Conservation (phyloP, 2,113 vertebrate genomes). For the Hemichromis elongatus region DNA sequence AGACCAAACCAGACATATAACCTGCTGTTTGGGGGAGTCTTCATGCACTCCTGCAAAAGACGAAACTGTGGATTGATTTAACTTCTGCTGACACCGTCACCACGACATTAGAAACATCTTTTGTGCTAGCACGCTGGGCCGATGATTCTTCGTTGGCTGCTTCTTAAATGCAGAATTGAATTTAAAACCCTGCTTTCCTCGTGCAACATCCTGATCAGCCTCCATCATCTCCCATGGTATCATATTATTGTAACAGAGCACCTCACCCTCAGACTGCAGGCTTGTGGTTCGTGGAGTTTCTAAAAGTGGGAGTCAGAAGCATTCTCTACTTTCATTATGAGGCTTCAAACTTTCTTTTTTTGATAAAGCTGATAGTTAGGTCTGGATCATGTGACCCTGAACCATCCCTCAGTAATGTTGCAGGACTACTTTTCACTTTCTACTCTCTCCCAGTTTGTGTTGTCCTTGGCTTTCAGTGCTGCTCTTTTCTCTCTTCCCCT, state of each 20-base stretch:
- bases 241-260: not conserved
- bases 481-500: not conserved
- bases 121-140: rapidly evolving
- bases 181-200: not conserved
- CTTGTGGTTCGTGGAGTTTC: not conserved
- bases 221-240: not conserved
- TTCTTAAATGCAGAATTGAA: not conserved
- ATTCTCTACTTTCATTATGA: not conserved
- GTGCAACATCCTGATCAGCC: not conserved
- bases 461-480: not conserved
- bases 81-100: not conserved
- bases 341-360: not conserved
- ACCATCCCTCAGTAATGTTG: not conserved
- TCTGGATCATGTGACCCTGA: not conserved
- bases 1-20: not conserved
- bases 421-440: not conserved
- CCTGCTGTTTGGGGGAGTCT: not conserved
- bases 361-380: not conserved
- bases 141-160: rapidly evolving
- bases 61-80: not conserved
- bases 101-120: not conserved
- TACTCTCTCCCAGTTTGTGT: not conserved
- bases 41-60: not conserved
- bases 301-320: not conserved
- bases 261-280: not conserved